A percentile compares a stretch with the other conserved stretches of the same genome.
Evolutionary conservation across 2,797 vertebrate genomes (phyloP).

Genomic region (Phrynocephalus guinanensis): DNA sequence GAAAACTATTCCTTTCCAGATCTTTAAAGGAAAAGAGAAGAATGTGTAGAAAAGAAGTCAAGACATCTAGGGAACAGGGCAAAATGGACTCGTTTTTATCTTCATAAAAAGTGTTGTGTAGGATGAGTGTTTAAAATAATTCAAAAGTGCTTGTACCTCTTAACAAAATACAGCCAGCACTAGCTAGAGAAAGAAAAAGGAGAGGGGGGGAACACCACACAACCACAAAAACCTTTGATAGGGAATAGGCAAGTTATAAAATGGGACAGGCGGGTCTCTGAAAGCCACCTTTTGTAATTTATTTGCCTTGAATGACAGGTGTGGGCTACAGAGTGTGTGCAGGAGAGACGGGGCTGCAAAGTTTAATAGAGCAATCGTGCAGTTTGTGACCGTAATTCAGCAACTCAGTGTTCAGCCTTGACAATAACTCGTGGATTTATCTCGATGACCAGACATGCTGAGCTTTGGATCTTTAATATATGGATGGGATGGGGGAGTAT

Average conservation of each 20-base stretch:
- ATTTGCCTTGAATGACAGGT: conserved; percentile 47
- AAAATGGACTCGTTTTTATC: conserved; percentile 16
- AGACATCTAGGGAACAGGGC: background rate
- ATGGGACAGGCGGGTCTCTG: conserved; percentile 51
- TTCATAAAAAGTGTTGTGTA: background rate
- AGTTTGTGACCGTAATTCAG: conserved; percentile 58
- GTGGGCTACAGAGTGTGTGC: background rate
- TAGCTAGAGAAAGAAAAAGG: background rate
- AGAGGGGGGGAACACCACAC: background rate
- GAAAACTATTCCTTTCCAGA: background rate
- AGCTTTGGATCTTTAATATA: conserved; percentile 58
- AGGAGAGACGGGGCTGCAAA: conserved; percentile 29
- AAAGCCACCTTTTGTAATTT: conserved; percentile 57
- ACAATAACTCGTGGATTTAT: conserved; percentile 66
- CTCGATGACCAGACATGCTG: conserved; percentile 65
- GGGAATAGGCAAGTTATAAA: conserved; percentile 65
- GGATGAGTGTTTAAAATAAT: conserved; percentile 21
- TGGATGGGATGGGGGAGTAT: conserved; percentile 50
- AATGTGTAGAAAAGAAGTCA: too few species aligned
- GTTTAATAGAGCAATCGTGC: conserved; percentile 61
- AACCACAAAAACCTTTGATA: conserved; percentile 26
- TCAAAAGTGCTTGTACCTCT: conserved; percentile 33
- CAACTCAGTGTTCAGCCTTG: conserved; percentile 59
- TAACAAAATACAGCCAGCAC: conserved; percentile 44
- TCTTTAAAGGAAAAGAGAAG: conserved; percentile 8